Percentiles rank a stretch among this genome's conserved stretches.
Conservation (phyloP, 1,140 invertebrate species). For the Scaptomyza graminum region DNA sequence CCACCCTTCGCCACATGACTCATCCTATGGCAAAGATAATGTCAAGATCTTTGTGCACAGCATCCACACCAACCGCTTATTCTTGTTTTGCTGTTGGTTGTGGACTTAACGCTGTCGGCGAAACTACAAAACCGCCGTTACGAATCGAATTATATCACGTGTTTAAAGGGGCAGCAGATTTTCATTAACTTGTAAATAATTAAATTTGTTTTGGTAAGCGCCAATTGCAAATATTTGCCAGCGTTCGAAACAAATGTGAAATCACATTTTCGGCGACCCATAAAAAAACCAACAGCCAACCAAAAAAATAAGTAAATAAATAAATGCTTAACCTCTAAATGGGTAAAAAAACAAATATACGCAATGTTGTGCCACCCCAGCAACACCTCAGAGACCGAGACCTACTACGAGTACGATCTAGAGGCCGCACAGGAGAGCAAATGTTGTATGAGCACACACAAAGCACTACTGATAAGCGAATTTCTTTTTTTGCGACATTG, state of each 20-base stretch:
- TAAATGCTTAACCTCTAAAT: conserved; percentile 70
- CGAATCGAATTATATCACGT: conserved; percentile 49
- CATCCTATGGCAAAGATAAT: conserved; percentile 59
- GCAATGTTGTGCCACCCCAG: conserved; percentile 38
- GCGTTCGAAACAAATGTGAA: conserved; percentile 43
- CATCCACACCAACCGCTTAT: not conserved
- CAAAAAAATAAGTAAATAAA: conserved; percentile 48
- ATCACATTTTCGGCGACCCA: conserved; percentile 74
- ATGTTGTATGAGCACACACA: conserved; percentile 34
- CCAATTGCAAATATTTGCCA: conserved; percentile 61
- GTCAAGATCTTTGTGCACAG: conserved; percentile 35
- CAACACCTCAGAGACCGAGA: conserved; percentile 53
- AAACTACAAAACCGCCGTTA: conserved; percentile 23
- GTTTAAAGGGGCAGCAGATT: conserved; percentile 20
- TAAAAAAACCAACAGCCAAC: conserved; percentile 33
- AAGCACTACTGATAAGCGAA: conserved; percentile 22
- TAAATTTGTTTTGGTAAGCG: conserved; percentile 24
- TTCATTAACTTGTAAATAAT: conserved; percentile 41
- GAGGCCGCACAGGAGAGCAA: conserved; percentile 38
- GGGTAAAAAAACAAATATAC: conserved; percentile 37
- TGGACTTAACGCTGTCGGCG: conserved; percentile 13
- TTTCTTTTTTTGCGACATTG: conserved; percentile 42
- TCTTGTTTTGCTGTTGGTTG: not conserved
- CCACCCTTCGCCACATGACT: conserved; percentile 31
- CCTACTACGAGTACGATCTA: conserved; percentile 15